Percentiles rank a stretch among this genome's conserved stretches.
phyloP scores from a whole-genome alignment of 2,113 vertebrate genomes.

The Oreamnos americanus region DNA sequence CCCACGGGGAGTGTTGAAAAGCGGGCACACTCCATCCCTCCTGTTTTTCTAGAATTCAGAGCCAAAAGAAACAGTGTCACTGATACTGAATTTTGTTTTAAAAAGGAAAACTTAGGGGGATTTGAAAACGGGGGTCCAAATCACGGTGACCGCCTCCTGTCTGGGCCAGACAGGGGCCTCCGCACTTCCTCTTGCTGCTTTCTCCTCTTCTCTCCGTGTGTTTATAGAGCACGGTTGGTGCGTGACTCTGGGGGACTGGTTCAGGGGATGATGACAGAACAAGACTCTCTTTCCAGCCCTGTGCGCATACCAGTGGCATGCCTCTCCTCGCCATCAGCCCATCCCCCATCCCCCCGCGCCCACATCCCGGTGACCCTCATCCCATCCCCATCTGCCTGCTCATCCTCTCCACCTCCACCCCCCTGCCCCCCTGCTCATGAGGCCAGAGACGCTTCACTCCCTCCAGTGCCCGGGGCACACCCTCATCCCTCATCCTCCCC shows the following conservation, averaged over 20 bases:
- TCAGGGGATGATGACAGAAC: slow-evolving; percentile 87
- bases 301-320: slow-evolving; percentile 73
- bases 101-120: slow-evolving; percentile 52
- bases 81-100: slow-evolving; percentile 62
- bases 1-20: slow-evolving; percentile 56
- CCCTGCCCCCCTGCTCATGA: background rate
- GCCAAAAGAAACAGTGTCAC: slow-evolving; percentile 69
- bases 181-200: slow-evolving; percentile 73
- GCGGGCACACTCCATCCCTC: slow-evolving; percentile 48
- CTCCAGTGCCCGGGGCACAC: slow-evolving; percentile 45
- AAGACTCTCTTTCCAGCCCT: slow-evolving; percentile 82
- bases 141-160: slow-evolving; percentile 57
- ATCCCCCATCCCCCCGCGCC: background rate
- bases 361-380: background rate
- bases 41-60: slow-evolving; percentile 71
- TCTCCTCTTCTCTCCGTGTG: slow-evolving; percentile 74
- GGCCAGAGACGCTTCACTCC: slow-evolving; percentile 42
- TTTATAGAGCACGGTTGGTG: slow-evolving; percentile 75
- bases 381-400: slow-evolving; percentile 51
- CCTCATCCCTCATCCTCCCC: slow-evolving; percentile 65
- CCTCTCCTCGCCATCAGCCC: slow-evolving; percentile 51
- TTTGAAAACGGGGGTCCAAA: slow-evolving; percentile 69
- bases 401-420: slow-evolving; percentile 46
- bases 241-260: slow-evolving; percentile 81
- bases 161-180: slow-evolving; percentile 50